Percentiles rank a stretch among this genome's conserved stretches.
phyloP scores from a whole-genome alignment of 1,140 invertebrate species.

The Marisa cornuarietis region DNA sequence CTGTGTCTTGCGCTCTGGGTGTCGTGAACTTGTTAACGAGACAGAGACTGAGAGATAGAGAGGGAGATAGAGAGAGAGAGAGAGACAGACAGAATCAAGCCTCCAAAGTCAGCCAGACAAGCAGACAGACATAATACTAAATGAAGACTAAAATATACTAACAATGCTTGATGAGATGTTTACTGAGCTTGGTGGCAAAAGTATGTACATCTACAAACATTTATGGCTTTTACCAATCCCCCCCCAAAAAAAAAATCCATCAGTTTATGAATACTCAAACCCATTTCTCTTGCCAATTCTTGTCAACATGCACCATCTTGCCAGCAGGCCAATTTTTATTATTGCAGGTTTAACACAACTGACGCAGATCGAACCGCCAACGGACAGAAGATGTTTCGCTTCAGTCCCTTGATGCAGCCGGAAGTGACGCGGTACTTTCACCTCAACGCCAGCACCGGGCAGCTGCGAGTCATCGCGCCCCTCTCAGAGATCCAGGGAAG shows the following conservation, averaged over 20 bases:
- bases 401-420: conserved; percentile 26
- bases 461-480: conserved; percentile 25
- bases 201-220: too few species aligned
- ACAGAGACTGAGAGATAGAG: not conserved
- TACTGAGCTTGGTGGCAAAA: too few species aligned
- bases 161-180: too few species aligned
- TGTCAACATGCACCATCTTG: conserved; percentile 21
- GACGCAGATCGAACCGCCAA: conserved; percentile 95
- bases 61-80: conserved; percentile 1
- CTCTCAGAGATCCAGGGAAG: conserved; percentile 31
- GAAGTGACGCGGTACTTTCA: conserved; percentile 33
- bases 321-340: conserved; percentile 9
- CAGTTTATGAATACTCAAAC: too few species aligned
- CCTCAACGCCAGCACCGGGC: conserved; percentile 34
- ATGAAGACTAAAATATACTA: too few species aligned
- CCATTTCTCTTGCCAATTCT: not conserved
- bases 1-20: too few species aligned
- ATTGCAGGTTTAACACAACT: conserved; percentile 82
- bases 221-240: too few species aligned
- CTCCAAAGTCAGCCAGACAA: conserved; percentile 70
- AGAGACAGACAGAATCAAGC: not conserved
- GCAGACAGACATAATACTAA: conserved; percentile 58
- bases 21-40: not conserved
- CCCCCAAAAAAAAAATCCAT: too few species aligned
- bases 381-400: conserved; percentile 86